Evolutionary conservation across 2,113 vertebrate genomes (phyloP).

Genomic region (Chloebia gouldiae): DNA sequence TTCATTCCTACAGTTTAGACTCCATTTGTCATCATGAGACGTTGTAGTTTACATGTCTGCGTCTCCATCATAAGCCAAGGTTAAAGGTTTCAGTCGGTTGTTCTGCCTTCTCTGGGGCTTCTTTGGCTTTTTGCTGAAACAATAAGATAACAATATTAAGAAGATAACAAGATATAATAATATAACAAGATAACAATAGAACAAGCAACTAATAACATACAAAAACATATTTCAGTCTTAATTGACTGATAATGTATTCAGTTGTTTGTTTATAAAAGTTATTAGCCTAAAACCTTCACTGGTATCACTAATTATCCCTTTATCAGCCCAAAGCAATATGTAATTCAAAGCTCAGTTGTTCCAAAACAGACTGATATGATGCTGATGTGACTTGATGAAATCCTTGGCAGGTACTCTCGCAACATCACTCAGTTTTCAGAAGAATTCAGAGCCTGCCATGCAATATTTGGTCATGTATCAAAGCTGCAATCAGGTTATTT

Average conservation of each 20-base stretch:
- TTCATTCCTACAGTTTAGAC: conserved; percentile 39
- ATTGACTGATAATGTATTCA: not conserved
- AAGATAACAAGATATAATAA: too few species aligned
- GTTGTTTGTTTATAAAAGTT: not conserved
- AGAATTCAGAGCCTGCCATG: not conserved
- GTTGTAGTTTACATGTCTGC: conserved; percentile 87
- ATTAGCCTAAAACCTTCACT: not conserved
- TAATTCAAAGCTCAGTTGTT: not conserved
- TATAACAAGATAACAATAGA: not conserved
- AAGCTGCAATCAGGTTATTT: not conserved
- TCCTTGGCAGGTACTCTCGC: not conserved
- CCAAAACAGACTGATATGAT: not conserved
- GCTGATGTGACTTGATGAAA: not conserved
- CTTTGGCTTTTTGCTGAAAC: conserved; percentile 98
- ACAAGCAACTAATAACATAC: not conserved
- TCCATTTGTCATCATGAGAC: not conserved
- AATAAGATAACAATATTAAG: not conserved
- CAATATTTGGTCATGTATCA: not conserved
- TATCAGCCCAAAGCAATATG: not conserved
- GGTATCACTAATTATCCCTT: not conserved
- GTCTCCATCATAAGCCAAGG: conserved; percentile 96
- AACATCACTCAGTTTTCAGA: not conserved
- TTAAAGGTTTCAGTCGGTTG: conserved; percentile 97
- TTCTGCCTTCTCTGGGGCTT: conserved; percentile 96
- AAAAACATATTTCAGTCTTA: not conserved